Evolutionary conservation across 2,888 invertebrate genomes (phyloP), one percentile per base, ranked within the genome.

Genomic region (Tinea trinotella): DNA sequence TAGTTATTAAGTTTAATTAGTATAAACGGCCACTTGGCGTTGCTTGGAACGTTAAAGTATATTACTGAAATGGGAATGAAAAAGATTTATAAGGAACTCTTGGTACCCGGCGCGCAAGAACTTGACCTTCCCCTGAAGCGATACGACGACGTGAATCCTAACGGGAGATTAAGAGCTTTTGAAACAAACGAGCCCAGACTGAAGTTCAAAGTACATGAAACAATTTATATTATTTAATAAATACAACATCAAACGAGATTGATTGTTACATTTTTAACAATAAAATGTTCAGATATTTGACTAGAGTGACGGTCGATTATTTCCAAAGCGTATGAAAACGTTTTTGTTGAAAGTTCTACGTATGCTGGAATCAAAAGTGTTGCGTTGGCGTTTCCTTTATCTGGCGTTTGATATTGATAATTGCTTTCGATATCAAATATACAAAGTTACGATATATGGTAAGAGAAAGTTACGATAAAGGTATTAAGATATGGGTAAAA

Each of bases 231-330:
- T n/a, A n/a, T n/a, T n/a, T n/a, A n/a, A n/a, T n/a, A 30, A 4
- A 7, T 7, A 30, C 30, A 30, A 7, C 30, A 30, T 30, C 30
- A 7, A n/a, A 30, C 30, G n/a, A 7, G 9, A 30, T 30, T n/a
- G 30, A 30, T 30, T 30, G n/a, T 2, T 4, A 30, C 13, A 40
- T 40, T 40, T 40, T 40, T 40, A 40, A 40, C 40, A 40, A 40
- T 40, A 12, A n/a, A 40, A 40, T 40, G n/a, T 12, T 12, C 7
- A 15, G 2, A 40, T 13, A 40, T 35, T 12, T 35, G 35, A 40
- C 13, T n/a, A n/a, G n/a, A n/a, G n/a, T n/a, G 13, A 40, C 40
- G 7, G 13, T 13, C 12, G 40, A 40, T n/a, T 4, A 40, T 40
- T 40, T 40, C 13, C 6, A 40, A 40, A 40, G 13, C 7, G 7